Base-by-base conservation (phyloP, 2,797 vertebrate species). In the Smutsia gigantea region DNA sequence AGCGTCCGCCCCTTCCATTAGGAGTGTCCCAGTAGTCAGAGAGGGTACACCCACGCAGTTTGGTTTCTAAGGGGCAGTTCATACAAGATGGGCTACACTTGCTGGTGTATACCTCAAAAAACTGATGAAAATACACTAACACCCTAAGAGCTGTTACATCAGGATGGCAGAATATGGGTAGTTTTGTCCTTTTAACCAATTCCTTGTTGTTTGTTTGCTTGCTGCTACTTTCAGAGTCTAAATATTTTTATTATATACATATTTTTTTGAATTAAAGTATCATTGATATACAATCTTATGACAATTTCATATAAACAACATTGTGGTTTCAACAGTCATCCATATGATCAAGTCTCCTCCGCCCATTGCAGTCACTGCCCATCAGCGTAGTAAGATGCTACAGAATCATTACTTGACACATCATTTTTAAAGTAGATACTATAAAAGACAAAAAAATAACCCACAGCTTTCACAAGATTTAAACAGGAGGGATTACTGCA, bases 371-470 rank as follows among this genome's bases (percentile, higher is more conserved):
- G 46, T 46, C 46, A 46, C 46, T 46, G 46, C 46, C 46, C 46
- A 46, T 46, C 46, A 46, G 46, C 46, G 11, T 10, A 46, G 46
- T 46, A 46, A 46, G 46, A 46, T 46, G 46, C 46, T 46, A 46
- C 9, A 46, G 46, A 46, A 46, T 46, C 46, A 46, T 46, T 46
- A 46, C 46, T 46, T 46, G 46, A 88, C 4, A 66, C 1, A 8
- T 57, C 27, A 61, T 85, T 97, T 84, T 95, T 78, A 51, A 89
- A 55, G 42, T 93, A 89, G n/a, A 63, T 31, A 61, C 42, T 88
- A 72, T 88, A 82, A 92, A 94, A 85, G n/a, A 88, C 27, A 55
- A 53, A 86, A 74, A 79, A 87, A 84, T 34, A 69, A 90, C 21
- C 42, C 83, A 51, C 8, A 37, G 29, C 21, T 83, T 64, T 94